Conservation (phyloP, 1,140 invertebrate genomes). For the Sipha flava region DNA sequence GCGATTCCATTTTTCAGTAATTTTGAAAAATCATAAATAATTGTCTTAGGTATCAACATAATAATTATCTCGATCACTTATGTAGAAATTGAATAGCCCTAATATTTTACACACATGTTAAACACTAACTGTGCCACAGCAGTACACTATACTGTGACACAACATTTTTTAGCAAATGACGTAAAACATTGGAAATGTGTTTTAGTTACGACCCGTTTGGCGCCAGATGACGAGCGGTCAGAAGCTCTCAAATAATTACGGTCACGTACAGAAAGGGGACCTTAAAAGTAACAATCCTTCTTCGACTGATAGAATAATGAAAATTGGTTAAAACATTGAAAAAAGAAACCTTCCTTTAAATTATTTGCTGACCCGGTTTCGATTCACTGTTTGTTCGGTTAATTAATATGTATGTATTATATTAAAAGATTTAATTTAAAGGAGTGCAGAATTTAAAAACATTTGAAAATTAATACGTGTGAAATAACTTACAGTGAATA, state of each 20-base stretch:
- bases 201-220: background rate
- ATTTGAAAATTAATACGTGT: too few species aligned
- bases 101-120: background rate
- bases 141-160: background rate
- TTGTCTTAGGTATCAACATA: background rate
- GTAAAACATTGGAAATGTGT: background rate
- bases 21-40: background rate
- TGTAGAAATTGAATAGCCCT: background rate
- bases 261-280: background rate
- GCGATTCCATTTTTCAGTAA: background rate
- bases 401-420: background rate
- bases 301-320: background rate
- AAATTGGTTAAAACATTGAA: background rate
- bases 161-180: background rate
- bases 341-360: constrained; percentile 20
- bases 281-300: background rate
- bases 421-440: too few species aligned
- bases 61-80: background rate
- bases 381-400: background rate
- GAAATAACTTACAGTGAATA: too few species aligned
- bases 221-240: background rate
- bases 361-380: constrained; percentile 4
- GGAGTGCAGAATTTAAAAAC: too few species aligned
- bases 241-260: background rate
- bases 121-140: background rate